phyloP scores from a whole-genome alignment of 2,797 vertebrate species.

The Danio aesculapii region DNA sequence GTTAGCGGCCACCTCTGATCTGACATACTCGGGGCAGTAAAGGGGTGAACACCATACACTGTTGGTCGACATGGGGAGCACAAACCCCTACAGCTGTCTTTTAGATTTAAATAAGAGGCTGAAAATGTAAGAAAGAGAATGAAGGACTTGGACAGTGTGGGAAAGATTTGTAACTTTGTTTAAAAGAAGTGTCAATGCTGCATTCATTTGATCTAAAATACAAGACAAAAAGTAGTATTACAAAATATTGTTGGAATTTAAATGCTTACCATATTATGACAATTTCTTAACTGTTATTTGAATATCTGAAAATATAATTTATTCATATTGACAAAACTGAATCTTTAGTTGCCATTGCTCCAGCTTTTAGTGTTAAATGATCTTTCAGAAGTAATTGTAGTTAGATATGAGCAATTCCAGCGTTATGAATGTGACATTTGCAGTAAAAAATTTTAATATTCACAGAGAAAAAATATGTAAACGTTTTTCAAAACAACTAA shows the following conservation, averaged over 20 bases:
- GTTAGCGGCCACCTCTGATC: slow-evolving; percentile 73
- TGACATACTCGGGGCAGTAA: slow-evolving; percentile 55
- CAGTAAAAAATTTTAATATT: no score
- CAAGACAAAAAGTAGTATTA: neutral
- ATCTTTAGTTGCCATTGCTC: neutral
- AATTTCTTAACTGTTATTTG: neutral
- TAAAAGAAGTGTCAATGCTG: neutral
- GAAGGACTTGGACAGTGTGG: neutral
- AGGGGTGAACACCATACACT: slow-evolving; percentile 37
- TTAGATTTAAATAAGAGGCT: slow-evolving; percentile 6
- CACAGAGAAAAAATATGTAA: no score
- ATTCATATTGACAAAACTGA: neutral
- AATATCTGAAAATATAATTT: neutral
- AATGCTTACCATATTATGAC: neutral
- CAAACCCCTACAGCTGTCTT: slow-evolving; percentile 41
- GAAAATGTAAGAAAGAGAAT: slow-evolving; percentile 16
- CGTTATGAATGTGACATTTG: no score
- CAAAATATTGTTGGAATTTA: neutral
- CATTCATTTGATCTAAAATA: neutral
- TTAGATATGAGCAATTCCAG: no score
- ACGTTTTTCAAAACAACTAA: no score
- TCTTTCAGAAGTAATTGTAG: neutral
- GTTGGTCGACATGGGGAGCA: neutral
- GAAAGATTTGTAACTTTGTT: neutral
- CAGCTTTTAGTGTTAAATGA: neutral